These are phyloP conservation scores for Batillaria attramentaria DNA, from an alignment of 1,140 invertebrate species.

Conservation along the genomic window DNA sequence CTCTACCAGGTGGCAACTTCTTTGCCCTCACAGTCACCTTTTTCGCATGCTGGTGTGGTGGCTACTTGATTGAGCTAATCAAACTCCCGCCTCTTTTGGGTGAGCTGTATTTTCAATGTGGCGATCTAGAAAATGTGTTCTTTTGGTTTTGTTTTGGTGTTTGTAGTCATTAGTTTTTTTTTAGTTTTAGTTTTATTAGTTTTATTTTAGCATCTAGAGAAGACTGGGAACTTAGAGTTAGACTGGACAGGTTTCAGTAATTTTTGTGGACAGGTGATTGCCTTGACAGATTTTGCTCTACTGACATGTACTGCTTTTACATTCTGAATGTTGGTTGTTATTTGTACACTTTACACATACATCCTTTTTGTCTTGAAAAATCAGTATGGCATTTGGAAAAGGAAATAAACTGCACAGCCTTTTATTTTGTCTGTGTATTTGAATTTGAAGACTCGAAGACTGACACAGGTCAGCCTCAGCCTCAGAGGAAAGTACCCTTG, in stretches of 20 bases:
- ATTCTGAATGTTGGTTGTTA: neutral
- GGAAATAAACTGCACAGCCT: too few species aligned
- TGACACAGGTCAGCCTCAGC: too few species aligned
- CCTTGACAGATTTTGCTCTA: too few species aligned
- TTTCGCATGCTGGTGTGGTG: slow-evolving; percentile 81
- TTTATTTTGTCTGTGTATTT: too few species aligned
- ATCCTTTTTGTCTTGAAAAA: too few species aligned
- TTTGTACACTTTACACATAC: neutral
- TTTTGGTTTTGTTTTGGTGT: neutral
- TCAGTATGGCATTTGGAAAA: too few species aligned
- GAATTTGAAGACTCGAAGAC: too few species aligned
- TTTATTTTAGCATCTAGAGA: neutral
- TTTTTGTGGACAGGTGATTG: too few species aligned
- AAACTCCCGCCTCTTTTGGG: slow-evolving; percentile 83
- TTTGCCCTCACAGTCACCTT: slow-evolving; percentile 82
- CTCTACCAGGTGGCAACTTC: slow-evolving; percentile 83
- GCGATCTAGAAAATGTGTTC: neutral
- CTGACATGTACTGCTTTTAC: too few species aligned
- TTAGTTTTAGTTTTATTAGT: neutral
- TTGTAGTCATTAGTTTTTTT: neutral
- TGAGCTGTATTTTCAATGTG: slow-evolving; percentile 40
- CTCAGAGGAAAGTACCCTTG: too few species aligned
- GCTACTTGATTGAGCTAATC: slow-evolving; percentile 82
- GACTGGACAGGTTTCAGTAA: too few species aligned
- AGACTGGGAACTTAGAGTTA: neutral